A percentile compares a stretch with the other conserved stretches of the same genome.
phyloP scores from a whole-genome alignment of 2,888 invertebrate genomes.

The Argyresthia albistria region DNA sequence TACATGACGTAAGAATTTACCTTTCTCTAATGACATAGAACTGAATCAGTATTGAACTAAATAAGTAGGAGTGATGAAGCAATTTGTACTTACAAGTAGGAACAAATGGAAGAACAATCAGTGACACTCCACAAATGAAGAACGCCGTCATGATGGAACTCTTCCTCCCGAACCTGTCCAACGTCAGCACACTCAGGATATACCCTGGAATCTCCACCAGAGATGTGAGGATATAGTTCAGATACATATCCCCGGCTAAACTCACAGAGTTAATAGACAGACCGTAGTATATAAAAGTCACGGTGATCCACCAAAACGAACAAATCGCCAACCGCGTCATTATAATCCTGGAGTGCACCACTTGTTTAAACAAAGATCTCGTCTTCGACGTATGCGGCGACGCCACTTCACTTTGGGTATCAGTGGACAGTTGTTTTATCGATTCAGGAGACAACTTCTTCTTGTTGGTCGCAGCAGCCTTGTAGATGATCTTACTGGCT shows the following conservation, averaged over 20 bases:
- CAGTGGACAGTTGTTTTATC: constrained; percentile 22
- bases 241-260: constrained; percentile 81
- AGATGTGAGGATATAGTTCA: constrained; percentile 81
- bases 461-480: constrained; percentile 57
- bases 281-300: constrained; percentile 86
- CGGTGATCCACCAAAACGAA: constrained; percentile 86
- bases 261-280: constrained; percentile 84
- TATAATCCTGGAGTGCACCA: constrained; percentile 50
- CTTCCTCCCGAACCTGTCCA: constrained; percentile 74
- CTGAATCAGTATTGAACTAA: too few species aligned
- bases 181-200: constrained; percentile 64
- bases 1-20: neutral
- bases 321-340: constrained; percentile 72
- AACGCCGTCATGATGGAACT: constrained; percentile 70
- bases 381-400: neutral
- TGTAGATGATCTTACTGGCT: constrained; percentile 60
- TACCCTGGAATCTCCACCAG: constrained; percentile 78
- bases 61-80: too few species aligned
- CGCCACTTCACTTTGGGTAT: neutral
- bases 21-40: too few species aligned
- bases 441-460: constrained; percentile 45
- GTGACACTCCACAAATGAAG: constrained; percentile 69
- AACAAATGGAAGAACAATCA: constrained; percentile 72
- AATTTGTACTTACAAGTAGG: constrained; percentile 51
- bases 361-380: neutral